Evolutionary conservation across 2,888 invertebrate species (phyloP), one percentile per base, ranked within the genome.

Genomic region (Acheta domesticus): DNA sequence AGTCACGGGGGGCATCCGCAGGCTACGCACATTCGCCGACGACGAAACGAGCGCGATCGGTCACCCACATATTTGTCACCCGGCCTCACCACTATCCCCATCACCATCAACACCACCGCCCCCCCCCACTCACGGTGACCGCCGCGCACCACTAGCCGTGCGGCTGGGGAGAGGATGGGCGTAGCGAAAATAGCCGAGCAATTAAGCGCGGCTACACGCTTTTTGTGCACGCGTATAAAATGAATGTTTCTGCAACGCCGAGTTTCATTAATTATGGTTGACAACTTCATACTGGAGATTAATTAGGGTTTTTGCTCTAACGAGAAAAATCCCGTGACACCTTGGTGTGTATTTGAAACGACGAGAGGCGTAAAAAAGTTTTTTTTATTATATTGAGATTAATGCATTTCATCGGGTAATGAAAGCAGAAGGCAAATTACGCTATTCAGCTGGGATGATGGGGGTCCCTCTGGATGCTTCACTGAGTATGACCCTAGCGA

Each of bases 201-300:
- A 62, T 62, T 62, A 62, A 62, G 62, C n/a, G 16, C 62, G 8
- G 14, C 62, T 19, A 62, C n/a, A 14, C 62, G 62, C 62, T 62
- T 62, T 62, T 62, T 62, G 62, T 62, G 62, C 16, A n/a, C 14
- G 62, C 14, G 62, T 16, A 62, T n/a, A 62, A 62, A 62, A 62
- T 62, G 62, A 62, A 62, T 62, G 62, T 62, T 62, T 62, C 62
- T 62, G 62, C 62, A 19, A n/a, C n/a, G 62, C 16, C n/a, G 16
- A n/a, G 62, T 62, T 62, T n/a, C 62, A 62, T 62, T 62, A 62
- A 62, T 62, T 62, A 62, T 62, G 62, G 62, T 62, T 62, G 62
- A 62, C 62, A 62, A 62, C 16, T 62, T 62, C 62, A 62, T 62
- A 62, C 62, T 62, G 62, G 62, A 62, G 62, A 62, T 62, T 62